These are phyloP conservation scores for Pipistrellus pygmaeus DNA, from an alignment of 2,797 vertebrate species.

Conservation along the genomic window DNA sequence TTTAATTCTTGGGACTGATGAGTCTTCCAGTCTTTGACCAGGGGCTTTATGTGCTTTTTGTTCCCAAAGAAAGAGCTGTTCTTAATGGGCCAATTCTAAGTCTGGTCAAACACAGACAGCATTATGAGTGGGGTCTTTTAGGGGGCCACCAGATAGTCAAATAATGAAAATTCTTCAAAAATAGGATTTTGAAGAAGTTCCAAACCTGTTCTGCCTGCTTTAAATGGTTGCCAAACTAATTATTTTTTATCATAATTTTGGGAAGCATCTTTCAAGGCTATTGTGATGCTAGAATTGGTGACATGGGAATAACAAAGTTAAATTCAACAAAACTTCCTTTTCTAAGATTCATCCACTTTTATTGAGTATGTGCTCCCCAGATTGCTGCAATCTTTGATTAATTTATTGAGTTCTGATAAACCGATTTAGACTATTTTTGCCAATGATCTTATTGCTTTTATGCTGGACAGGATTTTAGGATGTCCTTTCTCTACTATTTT, in stretches of 20 bases:
- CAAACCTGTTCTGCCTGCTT: neutral
- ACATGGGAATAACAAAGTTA: neutral
- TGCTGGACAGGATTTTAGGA: neutral
- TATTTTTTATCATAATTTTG: neutral
- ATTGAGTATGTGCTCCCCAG: neutral
- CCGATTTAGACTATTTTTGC: neutral
- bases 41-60: neutral
- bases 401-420: slow-evolving; percentile 26
- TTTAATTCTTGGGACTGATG: neutral
- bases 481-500: neutral
- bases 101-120: neutral
- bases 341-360: neutral
- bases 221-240: neutral
- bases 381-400: neutral
- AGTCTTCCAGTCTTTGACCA: neutral
- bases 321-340: neutral
- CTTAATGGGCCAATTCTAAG: neutral
- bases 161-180: neutral
- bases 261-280: neutral
- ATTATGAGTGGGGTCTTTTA: neutral
- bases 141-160: neutral
- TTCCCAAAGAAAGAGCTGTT: neutral
- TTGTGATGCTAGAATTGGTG: neutral
- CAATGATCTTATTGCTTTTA: slow-evolving; percentile 6
- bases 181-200: neutral